Evolutionary conservation across 2,113 vertebrate genomes (phyloP).

Genomic region (Phalacrocorax brasilianus): DNA sequence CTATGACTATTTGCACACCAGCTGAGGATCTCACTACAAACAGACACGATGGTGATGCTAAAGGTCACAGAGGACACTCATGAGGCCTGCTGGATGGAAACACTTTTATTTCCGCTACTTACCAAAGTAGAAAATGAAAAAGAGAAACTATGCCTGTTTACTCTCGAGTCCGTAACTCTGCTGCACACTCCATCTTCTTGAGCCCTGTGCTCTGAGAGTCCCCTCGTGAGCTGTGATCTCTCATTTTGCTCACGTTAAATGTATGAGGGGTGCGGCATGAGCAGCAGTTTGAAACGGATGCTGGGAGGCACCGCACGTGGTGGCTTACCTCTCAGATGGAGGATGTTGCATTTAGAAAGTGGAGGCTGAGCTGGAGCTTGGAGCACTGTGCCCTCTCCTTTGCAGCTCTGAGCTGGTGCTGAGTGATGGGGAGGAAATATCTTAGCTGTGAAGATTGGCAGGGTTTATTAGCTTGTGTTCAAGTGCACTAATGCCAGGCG

Average conservation of each 20-base stretch:
- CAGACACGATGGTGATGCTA: neutral
- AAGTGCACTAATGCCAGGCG: neutral
- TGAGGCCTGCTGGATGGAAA: neutral
- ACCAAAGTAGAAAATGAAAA: slow-evolving; percentile 12
- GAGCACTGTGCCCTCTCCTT: neutral
- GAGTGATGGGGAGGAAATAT: slow-evolving; percentile 25
- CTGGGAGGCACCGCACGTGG: neutral
- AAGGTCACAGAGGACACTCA: neutral
- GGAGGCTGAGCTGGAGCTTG: neutral
- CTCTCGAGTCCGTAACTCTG: neutral
- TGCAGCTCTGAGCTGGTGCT: neutral
- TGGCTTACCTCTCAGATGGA: neutral
- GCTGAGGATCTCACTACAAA: neutral
- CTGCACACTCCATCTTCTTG: neutral
- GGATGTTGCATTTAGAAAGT: neutral
- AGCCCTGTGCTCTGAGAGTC: neutral
- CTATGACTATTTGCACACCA: neutral
- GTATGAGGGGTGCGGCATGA: neutral
- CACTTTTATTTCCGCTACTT: neutral
- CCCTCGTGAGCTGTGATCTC: neutral
- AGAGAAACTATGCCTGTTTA: neutral
- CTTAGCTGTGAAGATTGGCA: slow-evolving; percentile 2
- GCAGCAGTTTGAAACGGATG: neutral
- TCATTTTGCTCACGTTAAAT: neutral
- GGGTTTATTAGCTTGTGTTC: neutral